Evolutionary conservation across 2,888 invertebrate genomes (phyloP).

Genomic region (Conistra vaccinii): DNA sequence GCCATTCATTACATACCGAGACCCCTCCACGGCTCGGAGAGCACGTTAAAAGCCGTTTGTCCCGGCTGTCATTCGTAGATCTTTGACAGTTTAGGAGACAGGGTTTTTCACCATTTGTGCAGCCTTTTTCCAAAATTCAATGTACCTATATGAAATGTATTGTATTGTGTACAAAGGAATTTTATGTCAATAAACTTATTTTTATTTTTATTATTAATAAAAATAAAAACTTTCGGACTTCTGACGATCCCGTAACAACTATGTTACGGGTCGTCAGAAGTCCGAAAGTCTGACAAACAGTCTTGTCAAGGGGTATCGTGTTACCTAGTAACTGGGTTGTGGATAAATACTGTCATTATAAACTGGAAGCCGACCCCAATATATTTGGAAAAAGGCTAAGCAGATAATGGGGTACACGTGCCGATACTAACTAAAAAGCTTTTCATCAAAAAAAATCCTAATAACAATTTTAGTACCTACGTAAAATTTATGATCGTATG

Average conservation of each 20-base stretch:
- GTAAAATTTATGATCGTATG: neutral
- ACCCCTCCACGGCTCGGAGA: neutral
- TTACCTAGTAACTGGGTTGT: neutral
- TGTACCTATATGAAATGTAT: no score
- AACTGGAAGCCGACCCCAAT: rapidly evolving
- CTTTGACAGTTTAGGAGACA: neutral
- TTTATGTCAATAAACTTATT: no score
- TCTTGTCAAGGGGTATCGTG: no score
- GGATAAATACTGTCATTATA: neutral
- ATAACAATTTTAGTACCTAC: slow-evolving; percentile 6
- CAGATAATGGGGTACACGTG: neutral
- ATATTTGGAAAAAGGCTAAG: neutral
- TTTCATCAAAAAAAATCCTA: neutral
- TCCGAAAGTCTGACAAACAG: neutral
- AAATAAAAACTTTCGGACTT: no score
- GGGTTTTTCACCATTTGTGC: no score
- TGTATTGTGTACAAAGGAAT: no score
- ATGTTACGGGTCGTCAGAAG: no score
- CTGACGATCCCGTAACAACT: no score
- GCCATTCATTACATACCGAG: neutral
- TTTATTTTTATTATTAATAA: no score
- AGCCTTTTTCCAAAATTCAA: no score
- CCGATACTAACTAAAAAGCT: slow-evolving; percentile 14
- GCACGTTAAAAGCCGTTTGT: neutral
- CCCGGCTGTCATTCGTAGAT: neutral